phyloP scores from a whole-genome alignment of 2,888 invertebrate species.

The Icerya purchasi region DNA sequence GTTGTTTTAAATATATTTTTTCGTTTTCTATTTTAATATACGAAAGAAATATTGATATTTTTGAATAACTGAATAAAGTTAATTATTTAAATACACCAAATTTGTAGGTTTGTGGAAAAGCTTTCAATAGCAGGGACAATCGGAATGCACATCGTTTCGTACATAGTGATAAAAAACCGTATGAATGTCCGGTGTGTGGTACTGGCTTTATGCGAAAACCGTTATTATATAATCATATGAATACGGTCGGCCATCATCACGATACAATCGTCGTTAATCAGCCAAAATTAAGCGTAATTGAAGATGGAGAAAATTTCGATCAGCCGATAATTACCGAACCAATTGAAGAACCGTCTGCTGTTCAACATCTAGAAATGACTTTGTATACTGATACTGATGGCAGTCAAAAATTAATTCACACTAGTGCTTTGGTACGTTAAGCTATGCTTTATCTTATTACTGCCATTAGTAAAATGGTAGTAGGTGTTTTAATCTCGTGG shows the following conservation, averaged over 20 bases:
- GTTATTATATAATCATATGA: constrained; percentile 53
- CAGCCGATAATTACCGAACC: neutral
- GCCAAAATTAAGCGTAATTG: constrained; percentile 36
- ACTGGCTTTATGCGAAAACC: constrained; percentile 68
- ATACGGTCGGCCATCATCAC: constrained; percentile 44
- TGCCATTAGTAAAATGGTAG: no score
- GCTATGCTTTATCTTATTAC: no score
- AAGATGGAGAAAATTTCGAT: neutral
- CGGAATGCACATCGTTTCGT: constrained; percentile 65
- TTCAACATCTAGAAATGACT: constrained; percentile 25
- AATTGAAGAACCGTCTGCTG: constrained; percentile 20
- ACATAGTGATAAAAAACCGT: constrained; percentile 69
- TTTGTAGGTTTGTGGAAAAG: constrained; percentile 51
- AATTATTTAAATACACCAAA: no score
- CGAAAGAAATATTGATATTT: no score
- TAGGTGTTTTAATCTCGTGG: no score
- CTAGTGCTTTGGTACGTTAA: constrained; percentile 17
- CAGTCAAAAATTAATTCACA: constrained; percentile 17
- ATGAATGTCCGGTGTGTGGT: constrained; percentile 59
- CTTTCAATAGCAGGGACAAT: constrained; percentile 65
- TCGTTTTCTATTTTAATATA: no score
- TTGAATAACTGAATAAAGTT: no score
- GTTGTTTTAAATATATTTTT: no score
- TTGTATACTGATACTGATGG: constrained; percentile 21
- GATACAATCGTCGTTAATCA: constrained; percentile 67